Evolutionary conservation across 1,140 invertebrate species (phyloP).

Genomic region (Gryllus bimaculatus): DNA sequence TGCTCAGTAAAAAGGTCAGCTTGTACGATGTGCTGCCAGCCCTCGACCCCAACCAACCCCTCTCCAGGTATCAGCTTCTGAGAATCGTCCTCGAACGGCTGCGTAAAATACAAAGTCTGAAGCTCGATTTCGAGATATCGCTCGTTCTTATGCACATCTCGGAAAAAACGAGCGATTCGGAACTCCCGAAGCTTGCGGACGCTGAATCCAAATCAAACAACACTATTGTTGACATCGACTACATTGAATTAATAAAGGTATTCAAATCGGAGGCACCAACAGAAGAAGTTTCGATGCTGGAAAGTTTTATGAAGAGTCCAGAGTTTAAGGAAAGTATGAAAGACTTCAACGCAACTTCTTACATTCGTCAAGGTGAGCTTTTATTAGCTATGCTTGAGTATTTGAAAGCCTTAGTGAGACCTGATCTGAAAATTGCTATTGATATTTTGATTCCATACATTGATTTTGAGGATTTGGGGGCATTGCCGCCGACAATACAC

Average conservation of each 20-base stretch:
- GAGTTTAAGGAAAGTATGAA: background rate
- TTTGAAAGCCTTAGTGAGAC: background rate
- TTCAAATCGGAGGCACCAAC: conserved; percentile 11
- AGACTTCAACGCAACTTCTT: conserved; percentile 2
- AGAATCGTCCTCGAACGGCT: background rate
- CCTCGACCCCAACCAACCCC: background rate
- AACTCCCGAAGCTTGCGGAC: background rate
- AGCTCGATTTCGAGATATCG: background rate
- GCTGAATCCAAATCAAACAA: background rate
- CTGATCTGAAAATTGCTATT: background rate
- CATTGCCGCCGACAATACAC: background rate
- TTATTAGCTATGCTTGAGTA: background rate
- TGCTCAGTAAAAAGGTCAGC: too few relatives aligned
- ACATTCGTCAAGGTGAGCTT: conserved; percentile 6
- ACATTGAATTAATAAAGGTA: background rate
- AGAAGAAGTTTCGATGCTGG: background rate
- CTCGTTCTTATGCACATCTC: conserved; percentile 1
- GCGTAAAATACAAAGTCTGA: background rate
- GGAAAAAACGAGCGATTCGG: background rate
- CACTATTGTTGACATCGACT: conserved; percentile 1
- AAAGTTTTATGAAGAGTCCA: background rate
- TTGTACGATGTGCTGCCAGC: background rate
- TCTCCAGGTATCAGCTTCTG: background rate
- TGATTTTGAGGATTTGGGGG: background rate
- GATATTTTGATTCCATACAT: background rate